Base-by-base conservation (phyloP, 2,797 vertebrate genomes). In the Buphagus erythrorhynchus region DNA sequence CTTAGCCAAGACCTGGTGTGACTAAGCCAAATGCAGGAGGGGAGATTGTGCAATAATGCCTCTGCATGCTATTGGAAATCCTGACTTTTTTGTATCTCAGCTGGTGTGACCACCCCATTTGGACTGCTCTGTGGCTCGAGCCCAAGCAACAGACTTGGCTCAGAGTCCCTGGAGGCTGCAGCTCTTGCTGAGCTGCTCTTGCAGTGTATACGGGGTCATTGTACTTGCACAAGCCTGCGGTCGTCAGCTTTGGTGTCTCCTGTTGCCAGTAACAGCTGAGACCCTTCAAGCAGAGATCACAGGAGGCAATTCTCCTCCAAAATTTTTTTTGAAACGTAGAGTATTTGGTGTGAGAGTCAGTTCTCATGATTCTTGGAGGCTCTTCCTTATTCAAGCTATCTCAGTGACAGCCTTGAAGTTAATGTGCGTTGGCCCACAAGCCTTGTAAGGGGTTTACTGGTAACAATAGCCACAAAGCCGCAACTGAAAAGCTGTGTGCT, bases 381-480 rank as follows among this genome's bases (percentile, higher is more conserved):
- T 90, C 58, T 57, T 86, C 55, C 54, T 77, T 5, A 0, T 51
- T 72, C 24, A 0, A 2, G 17, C 43, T 91, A 58, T 88, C 11
- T 1, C 58, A 42, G 4, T 62, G 85, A 66, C 54, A 90, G 69
- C 79, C 76, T 86, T 78, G 66, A 88, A 92, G 66, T 68, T 55
- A 54, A 40, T 26, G 55, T 73, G 59, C 2, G 0, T 46, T 69
- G 82, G 73, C 62, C 76, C 92, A 62, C 62, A 42, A 72, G 21
- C 18, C 87, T 55, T 74, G 76, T 88, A 51, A 91, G 87, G 52
- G 69, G 42, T 80, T 89, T 88, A 77, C 61, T 85, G 52, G 91
- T 79, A 91, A 93, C 94, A 95, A 95, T 72, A 88, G 85, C 91
- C 8, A 2, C 90, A 96, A 93, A 97, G 93, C 95, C 3, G 2